These are phyloP conservation scores for Loripinus fragilis DNA, from an alignment of 2,888 invertebrate genomes.

Conservation along the genomic window DNA sequence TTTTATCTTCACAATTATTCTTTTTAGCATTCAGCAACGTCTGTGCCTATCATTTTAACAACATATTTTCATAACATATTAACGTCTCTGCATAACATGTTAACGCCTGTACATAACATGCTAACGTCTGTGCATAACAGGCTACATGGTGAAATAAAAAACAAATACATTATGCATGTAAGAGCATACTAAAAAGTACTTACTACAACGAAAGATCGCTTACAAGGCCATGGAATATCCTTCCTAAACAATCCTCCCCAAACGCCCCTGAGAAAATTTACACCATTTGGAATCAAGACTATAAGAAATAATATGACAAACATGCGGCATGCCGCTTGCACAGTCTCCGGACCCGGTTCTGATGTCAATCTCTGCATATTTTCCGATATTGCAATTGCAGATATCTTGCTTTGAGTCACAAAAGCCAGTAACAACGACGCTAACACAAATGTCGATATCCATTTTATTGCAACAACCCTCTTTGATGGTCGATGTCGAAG, in stretches of 20 bases:
- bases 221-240: slow-evolving; percentile 72
- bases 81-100: too few species aligned
- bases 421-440: slow-evolving; percentile 48
- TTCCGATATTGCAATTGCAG: slow-evolving; percentile 53
- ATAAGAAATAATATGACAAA: slow-evolving; percentile 61
- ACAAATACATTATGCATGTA: slow-evolving; percentile 67
- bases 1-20: too few species aligned
- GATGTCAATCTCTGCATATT: slow-evolving; percentile 27
- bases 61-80: too few species aligned
- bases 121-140: too few species aligned
- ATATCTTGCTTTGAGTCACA: slow-evolving; percentile 55
- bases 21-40: too few species aligned
- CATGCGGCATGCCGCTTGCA: not conserved
- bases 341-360: not conserved
- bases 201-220: slow-evolving; percentile 58
- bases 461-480: slow-evolving; percentile 62
- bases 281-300: slow-evolving; percentile 61
- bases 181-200: slow-evolving; percentile 33
- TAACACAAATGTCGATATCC: slow-evolving; percentile 59
- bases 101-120: too few species aligned
- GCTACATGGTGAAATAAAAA: too few species aligned
- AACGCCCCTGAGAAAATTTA: slow-evolving; percentile 64
- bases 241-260: slow-evolving; percentile 64
- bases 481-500: slow-evolving; percentile 43
- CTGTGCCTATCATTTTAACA: too few species aligned